Base-by-base conservation (phyloP, 2,888 invertebrate genomes). In the Cabera pusaria region DNA sequence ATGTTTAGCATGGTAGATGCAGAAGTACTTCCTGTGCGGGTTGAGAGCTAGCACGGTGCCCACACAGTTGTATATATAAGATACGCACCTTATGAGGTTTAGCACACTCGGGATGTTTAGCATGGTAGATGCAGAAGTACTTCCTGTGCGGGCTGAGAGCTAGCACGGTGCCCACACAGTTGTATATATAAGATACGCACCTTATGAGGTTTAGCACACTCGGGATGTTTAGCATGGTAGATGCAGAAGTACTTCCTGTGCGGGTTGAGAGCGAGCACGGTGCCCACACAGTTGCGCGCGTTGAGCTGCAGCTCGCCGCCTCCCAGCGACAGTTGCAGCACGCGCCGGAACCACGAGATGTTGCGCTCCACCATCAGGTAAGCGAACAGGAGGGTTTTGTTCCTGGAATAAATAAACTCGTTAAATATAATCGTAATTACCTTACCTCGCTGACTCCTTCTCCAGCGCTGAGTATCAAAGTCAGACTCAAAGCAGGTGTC, bases 191-290 rank as follows among this genome's bases (percentile, higher is more conserved):
- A n/a, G n/a, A n/a, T n/a, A n/a, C n/a, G n/a, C n/a, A 93, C 93
- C 91, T 93, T 94, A 33, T 92, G 91, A 24, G 93, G 92, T 61
- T 92, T 92, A 51, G 90, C 87, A 41, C 91, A 90, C 84, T 97
- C 97, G 1, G 96, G 96, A 81, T 98, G 97, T 83, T 97, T 98
- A 38, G 97, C 97, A 88, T 99, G 99, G 88, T 98, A 99, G 91
- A 99, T 98, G 79, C 98, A 98, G 90, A 98, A 99, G 90, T 99
- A 98, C 86, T 97, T 97, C 49, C 98, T 92, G 86, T 97, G 97
- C 10, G 99, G 98, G 86, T 99, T 99, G 49, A 99, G 90, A 1
- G 98, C 95, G 25, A 99, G 90, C 41, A 99, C 98, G 2, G 98
- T 98, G 34, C 99, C 99, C 22, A 98, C 95, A 74, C 98, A 98